Base-by-base conservation (phyloP, 2,888 invertebrate genomes). In the Luperina testacea region DNA sequence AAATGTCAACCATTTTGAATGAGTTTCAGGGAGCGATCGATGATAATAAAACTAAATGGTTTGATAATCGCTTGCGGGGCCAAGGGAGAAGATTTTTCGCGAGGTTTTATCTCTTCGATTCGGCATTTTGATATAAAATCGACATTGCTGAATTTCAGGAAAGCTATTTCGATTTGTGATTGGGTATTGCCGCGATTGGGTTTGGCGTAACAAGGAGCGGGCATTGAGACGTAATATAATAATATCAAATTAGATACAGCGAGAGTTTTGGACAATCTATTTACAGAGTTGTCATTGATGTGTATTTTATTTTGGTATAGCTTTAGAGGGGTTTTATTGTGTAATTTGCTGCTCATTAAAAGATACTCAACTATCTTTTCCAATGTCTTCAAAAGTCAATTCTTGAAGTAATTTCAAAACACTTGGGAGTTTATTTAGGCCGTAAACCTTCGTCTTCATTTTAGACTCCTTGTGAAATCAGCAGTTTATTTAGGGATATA, bases 1-100 rank as follows among this genome's bases (percentile, higher is more conserved):
- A 93, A 95, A 93, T 92, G 91, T 90, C 91, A 88, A 82, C 89
- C 88, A 90, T 90, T 91, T 90, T 89, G 86, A 88, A 89, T 87
- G 85, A 88, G 89, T 89, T 89, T 88, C 78, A 76, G 80, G 79
- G 77, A 77, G 67, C 83, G 89, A 92, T 92, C 90, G 89, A 91
- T 90, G 82, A 83, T 87, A 90, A 88, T 91, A 90, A 90, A 90
- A 90, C 88, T 89, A 89, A 90, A 91, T 89, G 91, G 87, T 84
- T 88, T 91, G 90, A 91, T 89, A 92, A 91, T 91, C 88, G 90
- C 89, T 87, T 81, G 86, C 76, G 84, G 88, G 83, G 80, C 82
- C 45, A 74, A 82, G 78, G 84, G 87, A 81, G 75, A 82, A 81
- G 82, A 88, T 82, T 86, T 86, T 88, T 88, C 83, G 85, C 82